These are phyloP conservation scores for Xerus inauris DNA, from an alignment of 2,113 vertebrate genomes.

Conservation along the genomic window DNA sequence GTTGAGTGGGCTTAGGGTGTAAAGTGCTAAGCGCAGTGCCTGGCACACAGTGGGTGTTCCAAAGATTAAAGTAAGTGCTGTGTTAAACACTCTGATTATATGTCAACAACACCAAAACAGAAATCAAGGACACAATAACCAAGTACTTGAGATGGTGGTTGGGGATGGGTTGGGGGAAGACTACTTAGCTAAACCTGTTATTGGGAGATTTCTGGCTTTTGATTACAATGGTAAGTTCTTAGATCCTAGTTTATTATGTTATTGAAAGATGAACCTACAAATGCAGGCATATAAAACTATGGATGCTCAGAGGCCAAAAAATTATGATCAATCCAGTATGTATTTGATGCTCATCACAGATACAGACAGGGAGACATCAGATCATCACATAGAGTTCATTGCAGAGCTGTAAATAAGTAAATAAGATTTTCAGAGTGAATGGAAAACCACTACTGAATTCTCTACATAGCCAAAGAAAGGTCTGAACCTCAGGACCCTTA, in stretches of 20 bases:
- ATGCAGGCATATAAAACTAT: not conserved
- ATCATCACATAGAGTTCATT: not conserved
- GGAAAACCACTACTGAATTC: not conserved
- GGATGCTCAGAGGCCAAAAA: not conserved
- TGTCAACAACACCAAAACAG: not conserved
- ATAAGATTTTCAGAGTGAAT: not conserved
- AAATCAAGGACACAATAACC: not conserved
- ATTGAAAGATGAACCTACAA: not conserved
- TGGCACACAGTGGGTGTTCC: not conserved
- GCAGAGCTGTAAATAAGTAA: not conserved
- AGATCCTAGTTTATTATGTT: not conserved
- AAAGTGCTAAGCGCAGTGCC: not conserved
- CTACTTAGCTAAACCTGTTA: not conserved
- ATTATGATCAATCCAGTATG: not conserved
- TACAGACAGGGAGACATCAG: not conserved
- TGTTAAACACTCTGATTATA: not conserved
- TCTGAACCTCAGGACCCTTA: not conserved
- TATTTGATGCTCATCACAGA: not conserved
- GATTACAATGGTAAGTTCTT: not conserved
- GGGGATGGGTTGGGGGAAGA: not conserved
- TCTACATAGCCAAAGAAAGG: not conserved
- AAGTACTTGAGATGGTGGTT: not conserved
- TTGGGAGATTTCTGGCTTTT: not conserved
- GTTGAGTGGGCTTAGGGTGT: too few species aligned
- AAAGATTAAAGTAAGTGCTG: accelerated